Percentiles rank a stretch among this genome's conserved stretches.
Conservation (phyloP, 1,140 invertebrate genomes). For the Metopolophium dirhodum region DNA sequence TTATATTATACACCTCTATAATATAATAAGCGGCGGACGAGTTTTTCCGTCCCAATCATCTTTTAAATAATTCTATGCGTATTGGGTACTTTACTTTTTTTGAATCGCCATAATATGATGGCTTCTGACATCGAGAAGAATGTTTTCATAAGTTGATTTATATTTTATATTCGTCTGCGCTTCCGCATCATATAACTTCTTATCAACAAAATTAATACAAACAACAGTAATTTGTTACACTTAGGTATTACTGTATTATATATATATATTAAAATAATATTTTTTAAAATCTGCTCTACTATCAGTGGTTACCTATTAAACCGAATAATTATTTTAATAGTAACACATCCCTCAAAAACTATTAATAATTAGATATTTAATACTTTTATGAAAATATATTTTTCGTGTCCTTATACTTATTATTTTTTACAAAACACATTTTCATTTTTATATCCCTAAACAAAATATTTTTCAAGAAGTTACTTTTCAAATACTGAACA, state of each 20-base stretch:
- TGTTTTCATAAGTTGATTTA: neutral
- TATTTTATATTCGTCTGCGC: neutral
- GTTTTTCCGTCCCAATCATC: neutral
- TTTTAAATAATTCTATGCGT: neutral
- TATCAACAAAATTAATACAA: neutral
- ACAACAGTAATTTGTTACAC: neutral
- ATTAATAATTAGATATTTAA: too few relatives aligned
- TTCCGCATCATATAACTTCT: neutral
- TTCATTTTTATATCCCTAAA: too few relatives aligned
- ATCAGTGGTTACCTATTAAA: too few relatives aligned
- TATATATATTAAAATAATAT: neutral
- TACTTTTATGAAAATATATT: neutral
- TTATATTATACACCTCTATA: neutral
- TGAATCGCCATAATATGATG: neutral
- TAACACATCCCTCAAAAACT: too few relatives aligned
- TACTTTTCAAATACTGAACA: neutral
- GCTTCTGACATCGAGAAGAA: neutral
- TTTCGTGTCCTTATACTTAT: neutral
- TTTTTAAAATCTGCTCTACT: neutral
- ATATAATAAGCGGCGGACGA: neutral
- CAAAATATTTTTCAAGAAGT: neutral
- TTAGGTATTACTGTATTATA: neutral
- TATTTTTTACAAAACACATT: neutral
- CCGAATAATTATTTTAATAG: too few relatives aligned
- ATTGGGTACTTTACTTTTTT: neutral